Percentiles rank a stretch among this genome's conserved stretches.
phyloP scores from a whole-genome alignment of 1,140 invertebrate genomes.

The Drosophila sulfurigaster region DNA sequence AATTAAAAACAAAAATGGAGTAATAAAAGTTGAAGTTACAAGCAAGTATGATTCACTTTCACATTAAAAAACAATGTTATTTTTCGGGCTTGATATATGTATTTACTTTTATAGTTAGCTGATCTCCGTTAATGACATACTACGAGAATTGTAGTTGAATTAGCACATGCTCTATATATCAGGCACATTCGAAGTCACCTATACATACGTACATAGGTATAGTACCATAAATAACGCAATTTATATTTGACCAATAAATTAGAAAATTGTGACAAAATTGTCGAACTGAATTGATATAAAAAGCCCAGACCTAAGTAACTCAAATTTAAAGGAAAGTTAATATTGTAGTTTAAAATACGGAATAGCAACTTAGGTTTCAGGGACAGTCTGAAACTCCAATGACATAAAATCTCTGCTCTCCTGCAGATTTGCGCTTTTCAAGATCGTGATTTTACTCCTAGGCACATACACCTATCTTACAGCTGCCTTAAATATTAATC shows the following conservation, averaged over 20 bases:
- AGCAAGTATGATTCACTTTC: background rate
- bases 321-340: background rate
- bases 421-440: too few species aligned
- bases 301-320: too few species aligned
- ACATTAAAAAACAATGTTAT: background rate
- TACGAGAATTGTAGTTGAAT: constrained; percentile 16
- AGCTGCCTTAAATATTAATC: too few species aligned
- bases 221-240: background rate
- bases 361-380: too few species aligned
- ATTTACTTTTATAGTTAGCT: constrained; percentile 36
- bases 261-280: background rate
- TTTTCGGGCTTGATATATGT: constrained; percentile 3
- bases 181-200: background rate
- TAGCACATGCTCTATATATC: constrained; percentile 10
- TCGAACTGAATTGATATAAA: background rate
- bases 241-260: background rate
- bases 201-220: background rate
- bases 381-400: too few species aligned
- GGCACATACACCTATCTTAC: too few species aligned
- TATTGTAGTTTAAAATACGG: background rate
- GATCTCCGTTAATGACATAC: constrained; percentile 28
- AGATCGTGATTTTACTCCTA: too few species aligned
- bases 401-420: too few species aligned
- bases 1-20: background rate
- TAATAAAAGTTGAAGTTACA: background rate